Conservation (phyloP, 1,140 invertebrate species). For the Drosophila kepulauana region DNA sequence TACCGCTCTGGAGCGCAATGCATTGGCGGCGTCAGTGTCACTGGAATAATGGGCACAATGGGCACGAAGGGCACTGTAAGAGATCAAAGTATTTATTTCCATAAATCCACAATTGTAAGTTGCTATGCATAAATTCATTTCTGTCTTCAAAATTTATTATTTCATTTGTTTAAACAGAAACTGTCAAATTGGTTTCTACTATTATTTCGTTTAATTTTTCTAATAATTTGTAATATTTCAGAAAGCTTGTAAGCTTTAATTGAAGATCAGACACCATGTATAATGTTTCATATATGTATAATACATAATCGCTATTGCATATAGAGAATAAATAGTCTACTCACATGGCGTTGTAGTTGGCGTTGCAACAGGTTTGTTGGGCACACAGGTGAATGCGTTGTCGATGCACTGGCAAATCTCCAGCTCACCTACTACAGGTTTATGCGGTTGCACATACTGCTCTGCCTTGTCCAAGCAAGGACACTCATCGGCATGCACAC, state of each 20-base stretch:
- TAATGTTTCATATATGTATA: no score
- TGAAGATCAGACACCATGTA: no score
- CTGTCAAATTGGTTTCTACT: neutral
- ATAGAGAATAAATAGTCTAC: neutral
- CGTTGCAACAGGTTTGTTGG: constrained; percentile 84
- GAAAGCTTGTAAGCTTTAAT: no score
- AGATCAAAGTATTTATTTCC: neutral
- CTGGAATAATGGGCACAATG: constrained; percentile 76
- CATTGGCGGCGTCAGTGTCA: constrained; percentile 86
- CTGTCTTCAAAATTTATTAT: no score
- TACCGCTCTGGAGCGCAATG: constrained; percentile 85
- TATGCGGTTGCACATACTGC: constrained; percentile 85
- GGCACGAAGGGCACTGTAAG: constrained; percentile 31
- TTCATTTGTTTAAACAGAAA: no score
- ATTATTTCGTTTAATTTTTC: no score
- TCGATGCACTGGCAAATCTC: constrained; percentile 91
- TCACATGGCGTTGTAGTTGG: constrained; percentile 21
- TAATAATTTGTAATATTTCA: no score
- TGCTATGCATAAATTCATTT: no score
- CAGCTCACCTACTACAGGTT: constrained; percentile 65
- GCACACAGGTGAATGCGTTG: constrained; percentile 89
- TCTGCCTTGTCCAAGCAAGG: constrained; percentile 88
- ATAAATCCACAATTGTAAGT: no score
- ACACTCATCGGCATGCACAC: constrained; percentile 89
- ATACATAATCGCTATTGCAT: no score